Evolutionary conservation across 2,888 invertebrate species (phyloP).

Genomic region (Pheosia gnoma): DNA sequence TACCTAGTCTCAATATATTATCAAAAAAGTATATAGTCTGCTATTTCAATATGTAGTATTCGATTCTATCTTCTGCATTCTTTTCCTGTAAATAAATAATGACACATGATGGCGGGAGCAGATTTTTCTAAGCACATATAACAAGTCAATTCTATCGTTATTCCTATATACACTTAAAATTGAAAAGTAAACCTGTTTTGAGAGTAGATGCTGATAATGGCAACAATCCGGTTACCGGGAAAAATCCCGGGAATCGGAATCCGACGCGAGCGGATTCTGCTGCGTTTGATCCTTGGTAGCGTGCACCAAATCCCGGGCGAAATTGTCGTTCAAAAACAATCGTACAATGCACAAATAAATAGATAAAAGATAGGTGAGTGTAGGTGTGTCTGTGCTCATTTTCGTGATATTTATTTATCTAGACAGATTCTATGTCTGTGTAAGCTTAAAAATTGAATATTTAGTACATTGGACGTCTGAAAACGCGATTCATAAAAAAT

Average conservation of each 20-base stretch:
- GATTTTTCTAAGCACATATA: background rate
- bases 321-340: conserved; percentile 38
- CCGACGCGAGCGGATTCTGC: conserved; percentile 44
- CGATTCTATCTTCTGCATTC: too few relatives aligned
- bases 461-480: too few relatives aligned
- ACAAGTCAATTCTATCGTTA: background rate
- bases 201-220: conserved; percentile 46
- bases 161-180: conserved; percentile 37
- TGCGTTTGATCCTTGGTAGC: conserved; percentile 47
- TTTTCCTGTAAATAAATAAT: too few relatives aligned
- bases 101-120: too few relatives aligned
- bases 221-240: conserved; percentile 29
- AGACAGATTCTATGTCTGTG: too few relatives aligned
- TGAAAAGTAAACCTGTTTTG: conserved; percentile 36
- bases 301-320: conserved; percentile 40
- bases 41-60: too few relatives aligned
- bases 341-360: conserved; percentile 25
- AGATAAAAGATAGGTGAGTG: conserved; percentile 21
- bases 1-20: too few relatives aligned
- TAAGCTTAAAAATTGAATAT: too few relatives aligned
- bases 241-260: conserved; percentile 44
- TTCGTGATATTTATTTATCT: too few relatives aligned
- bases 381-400: background rate
- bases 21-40: too few relatives aligned
- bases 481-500: too few relatives aligned